Evolutionary conservation across 2,888 invertebrate species (phyloP).

Genomic region (Drepanosiphum platanoidis): DNA sequence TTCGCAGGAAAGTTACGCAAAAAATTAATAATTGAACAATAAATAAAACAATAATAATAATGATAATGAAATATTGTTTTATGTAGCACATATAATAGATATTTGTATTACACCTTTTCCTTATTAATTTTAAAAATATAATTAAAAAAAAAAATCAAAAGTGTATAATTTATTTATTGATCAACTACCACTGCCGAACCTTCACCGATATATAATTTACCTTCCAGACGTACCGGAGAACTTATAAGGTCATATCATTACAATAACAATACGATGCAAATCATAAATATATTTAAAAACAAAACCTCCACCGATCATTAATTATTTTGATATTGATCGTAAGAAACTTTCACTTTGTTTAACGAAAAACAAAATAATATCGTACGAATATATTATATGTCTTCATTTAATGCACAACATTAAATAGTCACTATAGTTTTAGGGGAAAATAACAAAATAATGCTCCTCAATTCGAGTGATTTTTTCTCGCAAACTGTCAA

Average conservation of each 20-base stretch:
- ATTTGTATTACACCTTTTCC: neutral
- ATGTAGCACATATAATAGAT: neutral
- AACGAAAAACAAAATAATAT: neutral
- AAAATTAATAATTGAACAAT: neutral
- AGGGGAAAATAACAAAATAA: neutral
- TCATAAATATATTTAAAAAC: constrained; percentile 24
- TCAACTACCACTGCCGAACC: constrained; percentile 28
- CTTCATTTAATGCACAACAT: neutral
- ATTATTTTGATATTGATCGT: constrained; percentile 8
- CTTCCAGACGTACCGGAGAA: neutral
- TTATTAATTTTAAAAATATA: neutral
- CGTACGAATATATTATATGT: neutral
- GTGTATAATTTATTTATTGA: constrained; percentile 6
- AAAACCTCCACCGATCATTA: constrained; percentile 26
- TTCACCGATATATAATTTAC: constrained; percentile 38
- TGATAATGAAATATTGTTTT: constrained; percentile 13
- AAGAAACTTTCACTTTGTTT: constrained; percentile 27
- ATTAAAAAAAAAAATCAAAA: constrained; percentile 31
- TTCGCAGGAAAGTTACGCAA: neutral
- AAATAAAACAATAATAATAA: neutral
- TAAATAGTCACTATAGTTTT: neutral
- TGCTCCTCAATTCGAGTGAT: neutral
- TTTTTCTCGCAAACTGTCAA: neutral
- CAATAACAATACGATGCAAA: constrained; percentile 16
- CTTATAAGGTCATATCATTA: constrained; percentile 36